A percentile compares a stretch with the other conserved stretches of the same genome.
phyloP scores from a whole-genome alignment of 2,797 vertebrate species.

The Scolopax bukidnonensis region DNA sequence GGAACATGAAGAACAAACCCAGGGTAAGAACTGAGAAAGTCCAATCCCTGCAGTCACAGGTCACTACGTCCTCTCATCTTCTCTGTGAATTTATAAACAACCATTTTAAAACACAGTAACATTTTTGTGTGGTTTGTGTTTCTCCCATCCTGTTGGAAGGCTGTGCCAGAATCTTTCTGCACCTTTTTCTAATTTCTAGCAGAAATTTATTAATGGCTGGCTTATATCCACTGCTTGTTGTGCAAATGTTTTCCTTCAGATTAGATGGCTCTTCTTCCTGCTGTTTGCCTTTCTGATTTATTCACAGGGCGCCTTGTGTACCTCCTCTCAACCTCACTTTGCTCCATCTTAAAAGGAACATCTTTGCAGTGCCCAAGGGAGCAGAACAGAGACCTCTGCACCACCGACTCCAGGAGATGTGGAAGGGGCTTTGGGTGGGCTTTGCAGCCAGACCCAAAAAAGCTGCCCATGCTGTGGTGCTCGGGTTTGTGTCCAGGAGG shows the following conservation, averaged over 20 bases:
- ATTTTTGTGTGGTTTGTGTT: constrained; percentile 25
- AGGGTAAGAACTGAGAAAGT: not conserved
- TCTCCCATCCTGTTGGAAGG: constrained; percentile 38
- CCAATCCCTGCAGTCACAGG: not conserved
- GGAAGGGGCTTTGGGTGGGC: not conserved
- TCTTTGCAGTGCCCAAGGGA: not conserved
- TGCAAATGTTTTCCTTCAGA: constrained; percentile 32
- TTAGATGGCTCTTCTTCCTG: not conserved
- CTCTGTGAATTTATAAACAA: constrained; percentile 27
- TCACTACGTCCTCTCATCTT: not conserved
- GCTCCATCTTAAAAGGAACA: not conserved
- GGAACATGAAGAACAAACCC: not conserved
- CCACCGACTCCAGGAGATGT: not conserved
- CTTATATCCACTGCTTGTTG: constrained; percentile 19
- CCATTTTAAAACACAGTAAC: not conserved
- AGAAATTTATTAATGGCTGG: constrained; percentile 55
- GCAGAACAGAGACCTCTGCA: not conserved
- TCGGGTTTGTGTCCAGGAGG: not conserved
- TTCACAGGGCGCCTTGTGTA: not conserved
- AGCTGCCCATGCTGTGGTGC: not conserved
- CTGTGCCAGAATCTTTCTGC: constrained; percentile 50
- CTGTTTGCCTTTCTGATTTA: not conserved
- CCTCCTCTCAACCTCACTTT: not conserved
- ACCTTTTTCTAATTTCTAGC: constrained; percentile 56
- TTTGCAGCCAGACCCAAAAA: not conserved